Evolutionary conservation across 2,797 vertebrate genomes (phyloP).

Genomic region (Acrossocheilus fasciatus): DNA sequence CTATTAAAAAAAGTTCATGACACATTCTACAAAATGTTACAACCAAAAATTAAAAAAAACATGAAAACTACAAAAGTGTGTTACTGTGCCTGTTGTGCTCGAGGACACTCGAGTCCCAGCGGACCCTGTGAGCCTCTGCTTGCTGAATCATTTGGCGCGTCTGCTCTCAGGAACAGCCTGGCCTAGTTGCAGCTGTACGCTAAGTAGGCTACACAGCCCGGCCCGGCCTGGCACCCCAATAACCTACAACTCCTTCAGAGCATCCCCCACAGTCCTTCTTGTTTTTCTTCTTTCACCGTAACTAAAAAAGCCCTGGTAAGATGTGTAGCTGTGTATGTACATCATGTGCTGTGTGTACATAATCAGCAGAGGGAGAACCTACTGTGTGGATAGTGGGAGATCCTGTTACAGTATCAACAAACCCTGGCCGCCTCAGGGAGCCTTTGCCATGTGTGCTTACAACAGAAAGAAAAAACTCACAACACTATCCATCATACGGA

Average conservation of each 20-base stretch:
- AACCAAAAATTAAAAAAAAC: neutral
- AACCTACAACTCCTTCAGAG: constrained; percentile 47
- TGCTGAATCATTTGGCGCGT: constrained; percentile 71
- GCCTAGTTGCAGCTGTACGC: constrained; percentile 73
- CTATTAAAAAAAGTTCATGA: neutral
- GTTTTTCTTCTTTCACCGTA: constrained; percentile 32
- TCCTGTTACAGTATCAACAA: constrained; percentile 35
- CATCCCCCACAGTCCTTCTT: constrained; percentile 8
- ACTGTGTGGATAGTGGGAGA: constrained; percentile 31
- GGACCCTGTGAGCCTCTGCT: constrained; percentile 65
- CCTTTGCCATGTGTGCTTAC: constrained; percentile 16
- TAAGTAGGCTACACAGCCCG: constrained; percentile 64
- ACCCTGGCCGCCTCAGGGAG: constrained; percentile 20
- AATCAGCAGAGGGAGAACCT: constrained; percentile 21
- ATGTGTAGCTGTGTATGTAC: constrained; percentile 12
- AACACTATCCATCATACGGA: constrained; percentile 17
- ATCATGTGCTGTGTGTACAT: constrained; percentile 24
- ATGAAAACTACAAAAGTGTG: constrained; percentile 10
- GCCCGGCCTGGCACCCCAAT: constrained; percentile 57
- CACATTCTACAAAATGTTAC: neutral
- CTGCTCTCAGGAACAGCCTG: constrained; percentile 73
- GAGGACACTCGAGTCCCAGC: constrained; percentile 64
- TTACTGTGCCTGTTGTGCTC: constrained; percentile 50
- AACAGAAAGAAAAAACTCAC: constrained; percentile 13
- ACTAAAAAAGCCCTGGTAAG: constrained; percentile 3